Evolutionary conservation across 2,888 invertebrate genomes (phyloP).

Genomic region (Tachina grossa): DNA sequence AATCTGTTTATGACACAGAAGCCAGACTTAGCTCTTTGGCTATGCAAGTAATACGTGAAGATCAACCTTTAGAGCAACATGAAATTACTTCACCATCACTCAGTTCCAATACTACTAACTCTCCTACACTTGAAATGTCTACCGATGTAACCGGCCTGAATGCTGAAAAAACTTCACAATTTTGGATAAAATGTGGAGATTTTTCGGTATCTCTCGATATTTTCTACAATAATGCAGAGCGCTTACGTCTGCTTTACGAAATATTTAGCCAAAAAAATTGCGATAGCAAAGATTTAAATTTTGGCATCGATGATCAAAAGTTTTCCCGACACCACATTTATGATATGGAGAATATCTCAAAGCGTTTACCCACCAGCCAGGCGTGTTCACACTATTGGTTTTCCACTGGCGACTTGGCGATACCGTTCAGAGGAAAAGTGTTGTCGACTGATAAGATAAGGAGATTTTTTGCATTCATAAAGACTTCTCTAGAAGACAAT

Average conservation of each 20-base stretch:
- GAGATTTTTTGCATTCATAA: constrained; percentile 77
- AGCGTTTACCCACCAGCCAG: constrained; percentile 72
- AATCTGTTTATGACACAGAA: constrained; percentile 70
- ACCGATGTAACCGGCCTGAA: constrained; percentile 38
- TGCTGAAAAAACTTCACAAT: constrained; percentile 72
- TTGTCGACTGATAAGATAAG: constrained; percentile 74
- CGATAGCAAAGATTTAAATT: constrained; percentile 76
- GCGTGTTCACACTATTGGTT: constrained; percentile 80
- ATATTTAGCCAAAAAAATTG: constrained; percentile 79
- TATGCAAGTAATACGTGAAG: constrained; percentile 80
- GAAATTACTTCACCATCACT: neutral
- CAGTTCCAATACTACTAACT: constrained; percentile 44
- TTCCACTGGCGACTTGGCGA: constrained; percentile 77
- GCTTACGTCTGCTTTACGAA: constrained; percentile 77
- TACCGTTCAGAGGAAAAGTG: constrained; percentile 78
- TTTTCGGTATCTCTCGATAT: constrained; percentile 77
- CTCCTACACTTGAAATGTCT: constrained; percentile 73
- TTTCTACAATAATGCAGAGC: constrained; percentile 72
- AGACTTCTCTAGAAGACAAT: constrained; percentile 63
- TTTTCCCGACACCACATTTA: constrained; percentile 69
- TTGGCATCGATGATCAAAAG: constrained; percentile 79
- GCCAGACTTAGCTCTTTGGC: constrained; percentile 77
- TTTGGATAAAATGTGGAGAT: constrained; percentile 78
- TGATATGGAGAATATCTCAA: constrained; percentile 67
- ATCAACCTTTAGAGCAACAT: constrained; percentile 75